These are phyloP conservation scores for Xestia sexstrigata DNA, from an alignment of 2,888 invertebrate species.

Conservation along the genomic window DNA sequence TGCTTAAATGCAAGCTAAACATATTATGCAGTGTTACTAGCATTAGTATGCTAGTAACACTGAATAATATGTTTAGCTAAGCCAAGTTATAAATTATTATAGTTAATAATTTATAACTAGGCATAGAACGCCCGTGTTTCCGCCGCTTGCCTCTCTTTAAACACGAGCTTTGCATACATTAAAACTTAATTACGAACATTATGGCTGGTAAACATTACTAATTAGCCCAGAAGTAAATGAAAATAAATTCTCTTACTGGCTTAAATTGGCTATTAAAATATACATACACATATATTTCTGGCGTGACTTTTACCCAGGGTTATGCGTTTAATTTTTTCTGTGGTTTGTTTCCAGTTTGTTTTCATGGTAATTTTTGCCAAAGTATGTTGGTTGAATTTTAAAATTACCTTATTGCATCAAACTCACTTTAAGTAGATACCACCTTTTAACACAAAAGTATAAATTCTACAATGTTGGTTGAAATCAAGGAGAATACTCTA, in stretches of 20 bases:
- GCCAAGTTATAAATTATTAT: too few species aligned
- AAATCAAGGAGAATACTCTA: not conserved
- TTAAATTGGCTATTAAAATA: slow-evolving; percentile 8
- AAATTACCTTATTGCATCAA: not conserved
- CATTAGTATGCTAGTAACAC: too few species aligned
- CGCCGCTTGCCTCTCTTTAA: slow-evolving; percentile 9
- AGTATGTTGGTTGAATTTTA: not conserved
- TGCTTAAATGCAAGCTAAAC: not conserved
- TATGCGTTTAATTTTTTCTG: not conserved
- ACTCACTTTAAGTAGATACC: not conserved
- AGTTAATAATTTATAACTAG: slow-evolving; percentile 34
- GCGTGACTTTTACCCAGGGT: not conserved
- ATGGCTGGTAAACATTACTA: slow-evolving; percentile 11
- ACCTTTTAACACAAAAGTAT: not conserved
- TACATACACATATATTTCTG: not conserved
- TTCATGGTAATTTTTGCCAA: not conserved
- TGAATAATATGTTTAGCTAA: too few species aligned
- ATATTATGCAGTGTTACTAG: slow-evolving; percentile 7
- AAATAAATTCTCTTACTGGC: not conserved
- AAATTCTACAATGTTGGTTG: not conserved
- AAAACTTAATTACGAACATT: slow-evolving; percentile 30
- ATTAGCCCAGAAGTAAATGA: slow-evolving; percentile 11
- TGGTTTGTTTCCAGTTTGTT: not conserved
- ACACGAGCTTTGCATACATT: slow-evolving; percentile 17
- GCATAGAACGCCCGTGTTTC: slow-evolving; percentile 16